Conservation (phyloP, 2,888 invertebrate species). For the Seira sanloemensis region DNA sequence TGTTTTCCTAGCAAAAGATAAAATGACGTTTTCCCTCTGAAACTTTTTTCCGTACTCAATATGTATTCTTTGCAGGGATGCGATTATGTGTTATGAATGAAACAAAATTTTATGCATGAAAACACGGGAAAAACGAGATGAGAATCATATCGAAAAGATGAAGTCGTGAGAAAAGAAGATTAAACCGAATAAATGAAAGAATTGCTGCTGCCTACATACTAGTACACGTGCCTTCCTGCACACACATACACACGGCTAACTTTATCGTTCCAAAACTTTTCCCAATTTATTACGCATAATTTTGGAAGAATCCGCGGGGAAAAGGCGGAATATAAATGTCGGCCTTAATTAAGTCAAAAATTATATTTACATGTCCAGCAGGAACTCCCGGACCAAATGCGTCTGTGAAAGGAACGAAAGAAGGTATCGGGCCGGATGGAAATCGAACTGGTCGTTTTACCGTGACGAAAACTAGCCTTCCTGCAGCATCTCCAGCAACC, state of each 20-base stretch:
- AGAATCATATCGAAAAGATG: no score
- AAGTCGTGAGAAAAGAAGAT: no score
- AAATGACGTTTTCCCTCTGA: not conserved
- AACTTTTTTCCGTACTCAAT: not conserved
- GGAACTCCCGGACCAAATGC: constrained; percentile 40
- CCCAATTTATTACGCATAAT: not conserved
- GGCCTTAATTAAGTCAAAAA: no score
- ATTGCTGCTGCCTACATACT: no score
- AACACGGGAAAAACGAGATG: not conserved
- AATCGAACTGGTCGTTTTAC: constrained; percentile 67
- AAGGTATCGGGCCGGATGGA: constrained; percentile 51
- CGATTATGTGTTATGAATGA: not conserved
- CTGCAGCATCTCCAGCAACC: constrained; percentile 76
- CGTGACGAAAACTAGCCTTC: constrained; percentile 74
- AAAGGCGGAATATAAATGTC: not conserved
- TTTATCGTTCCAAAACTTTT: not conserved
- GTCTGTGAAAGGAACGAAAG: constrained; percentile 61
- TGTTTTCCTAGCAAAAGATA: not conserved
- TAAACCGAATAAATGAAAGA: not conserved
- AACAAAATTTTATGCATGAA: not conserved
- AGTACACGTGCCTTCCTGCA: no score
- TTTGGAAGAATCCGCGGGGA: not conserved
- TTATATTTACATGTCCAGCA: no score
- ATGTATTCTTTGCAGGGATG: not conserved
- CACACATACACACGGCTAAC: not conserved